Percentiles rank a stretch among this genome's conserved stretches.
These are phyloP conservation scores for Tipula lateralis DNA, from an alignment of 2,888 invertebrate species.

Conservation along the genomic window DNA sequence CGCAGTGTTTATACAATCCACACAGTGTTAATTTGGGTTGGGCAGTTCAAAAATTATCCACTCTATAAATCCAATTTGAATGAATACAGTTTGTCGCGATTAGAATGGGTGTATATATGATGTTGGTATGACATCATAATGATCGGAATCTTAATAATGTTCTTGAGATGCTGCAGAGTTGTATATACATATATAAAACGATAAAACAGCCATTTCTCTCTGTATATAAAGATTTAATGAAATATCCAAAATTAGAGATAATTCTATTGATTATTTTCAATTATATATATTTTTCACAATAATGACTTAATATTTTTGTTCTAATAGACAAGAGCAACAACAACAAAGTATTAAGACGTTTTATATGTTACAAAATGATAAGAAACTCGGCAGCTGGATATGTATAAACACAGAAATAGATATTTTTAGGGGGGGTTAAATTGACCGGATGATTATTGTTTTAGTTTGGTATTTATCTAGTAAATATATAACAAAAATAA, in stretches of 20 bases:
- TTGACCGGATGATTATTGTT: slow-evolving; percentile 11
- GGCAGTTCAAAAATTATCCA: no score
- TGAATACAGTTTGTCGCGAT: no score
- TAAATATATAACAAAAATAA: neutral
- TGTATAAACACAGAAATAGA: neutral
- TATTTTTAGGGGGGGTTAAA: neutral
- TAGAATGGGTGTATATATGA: no score
- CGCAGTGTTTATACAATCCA: no score
- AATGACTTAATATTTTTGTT: neutral
- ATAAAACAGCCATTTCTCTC: no score
- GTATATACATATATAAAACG: neutral
- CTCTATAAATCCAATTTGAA: no score
- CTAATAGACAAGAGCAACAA: neutral
- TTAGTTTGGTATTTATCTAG: neutral
- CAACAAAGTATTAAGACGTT: neutral
- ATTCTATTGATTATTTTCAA: neutral
- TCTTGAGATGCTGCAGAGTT: neutral
- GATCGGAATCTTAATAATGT: no score
- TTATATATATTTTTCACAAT: neutral
- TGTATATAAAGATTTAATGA: no score
- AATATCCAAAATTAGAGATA: neutral
- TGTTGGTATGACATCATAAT: no score
- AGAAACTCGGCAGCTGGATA: neutral
- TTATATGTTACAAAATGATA: neutral
- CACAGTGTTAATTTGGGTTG: no score